A percentile compares a stretch with the other conserved stretches of the same genome.
Evolutionary conservation across 2,888 invertebrate genomes (phyloP).

Genomic region (Sinopyrophorus schimmeli): DNA sequence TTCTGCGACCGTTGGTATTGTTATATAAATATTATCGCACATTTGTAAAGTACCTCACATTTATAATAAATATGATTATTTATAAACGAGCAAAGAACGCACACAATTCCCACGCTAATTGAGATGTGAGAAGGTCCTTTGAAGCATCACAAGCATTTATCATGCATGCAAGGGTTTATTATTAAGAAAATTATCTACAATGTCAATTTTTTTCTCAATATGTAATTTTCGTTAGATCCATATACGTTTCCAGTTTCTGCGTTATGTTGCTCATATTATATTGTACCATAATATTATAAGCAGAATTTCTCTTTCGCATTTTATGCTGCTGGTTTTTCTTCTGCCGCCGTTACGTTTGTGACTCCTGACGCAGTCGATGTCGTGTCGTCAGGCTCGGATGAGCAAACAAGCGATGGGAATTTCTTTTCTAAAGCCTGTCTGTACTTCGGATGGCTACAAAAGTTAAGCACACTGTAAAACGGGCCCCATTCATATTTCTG

Average conservation of each 20-base stretch:
- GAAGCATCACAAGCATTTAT: too few relatives aligned
- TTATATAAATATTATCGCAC: too few relatives aligned
- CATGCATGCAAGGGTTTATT: slow-evolving; percentile 28
- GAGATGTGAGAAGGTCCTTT: too few relatives aligned
- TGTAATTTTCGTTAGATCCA: slow-evolving; percentile 6
- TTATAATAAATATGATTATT: too few relatives aligned
- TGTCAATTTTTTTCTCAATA: slow-evolving; percentile 10
- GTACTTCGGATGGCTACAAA: slow-evolving; percentile 76
- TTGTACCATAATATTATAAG: too few relatives aligned
- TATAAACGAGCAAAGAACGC: too few relatives aligned
- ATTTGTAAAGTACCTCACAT: too few relatives aligned
- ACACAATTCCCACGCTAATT: too few relatives aligned
- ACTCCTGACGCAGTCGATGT: slow-evolving; percentile 70
- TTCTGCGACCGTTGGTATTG: too few relatives aligned
- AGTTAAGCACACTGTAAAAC: background rate
- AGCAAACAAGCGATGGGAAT: slow-evolving; percentile 77
- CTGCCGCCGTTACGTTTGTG: slow-evolving; percentile 65
- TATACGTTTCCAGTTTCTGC: slow-evolving; percentile 19
- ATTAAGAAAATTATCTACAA: slow-evolving; percentile 31
- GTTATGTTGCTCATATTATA: slow-evolving; percentile 13
- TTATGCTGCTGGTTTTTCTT: slow-evolving; percentile 26
- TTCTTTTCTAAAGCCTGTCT: slow-evolving; percentile 73
- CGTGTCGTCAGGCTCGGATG: slow-evolving; percentile 63
- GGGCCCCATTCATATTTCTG: background rate
- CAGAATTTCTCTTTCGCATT: background rate